phyloP scores from a whole-genome alignment of 1,140 invertebrate species.

The Aphaenogaster rudis region DNA sequence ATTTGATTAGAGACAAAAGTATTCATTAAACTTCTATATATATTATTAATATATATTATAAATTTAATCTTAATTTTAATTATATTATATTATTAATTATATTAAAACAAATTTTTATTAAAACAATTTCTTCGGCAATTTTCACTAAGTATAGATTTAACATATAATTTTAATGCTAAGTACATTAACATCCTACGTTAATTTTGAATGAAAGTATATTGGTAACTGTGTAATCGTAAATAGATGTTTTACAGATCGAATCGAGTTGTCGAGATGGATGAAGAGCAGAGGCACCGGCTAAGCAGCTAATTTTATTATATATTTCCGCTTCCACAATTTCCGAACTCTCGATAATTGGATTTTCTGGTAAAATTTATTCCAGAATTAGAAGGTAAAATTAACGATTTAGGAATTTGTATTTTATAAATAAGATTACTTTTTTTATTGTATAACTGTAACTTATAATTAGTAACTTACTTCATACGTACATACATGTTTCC shows the following conservation, averaged over 20 bases:
- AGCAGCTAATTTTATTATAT: slow-evolving; percentile 78
- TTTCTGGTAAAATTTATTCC: slow-evolving; percentile 64
- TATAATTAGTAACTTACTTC: slow-evolving; percentile 19
- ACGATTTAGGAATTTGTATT: slow-evolving; percentile 20
- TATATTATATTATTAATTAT: not conserved
- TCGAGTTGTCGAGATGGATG: slow-evolving; percentile 45
- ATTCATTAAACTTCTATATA: not conserved
- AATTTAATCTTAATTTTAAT: not conserved
- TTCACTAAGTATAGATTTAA: not conserved
- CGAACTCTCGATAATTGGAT: slow-evolving; percentile 78
- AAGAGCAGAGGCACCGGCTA: slow-evolving; percentile 60
- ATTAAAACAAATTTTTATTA: not conserved
- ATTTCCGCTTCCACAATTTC: slow-evolving; percentile 70
- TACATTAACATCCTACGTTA: not conserved
- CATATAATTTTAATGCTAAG: not conserved
- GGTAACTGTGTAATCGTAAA: not conserved
- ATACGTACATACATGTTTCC: not conserved
- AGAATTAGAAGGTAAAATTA: slow-evolving; percentile 59
- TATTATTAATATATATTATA: not conserved
- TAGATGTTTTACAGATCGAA: slow-evolving; percentile 42
- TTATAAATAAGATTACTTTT: slow-evolving; percentile 28
- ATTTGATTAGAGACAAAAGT: slow-evolving; percentile 2
- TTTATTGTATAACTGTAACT: not conserved
- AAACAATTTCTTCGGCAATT: not conserved
- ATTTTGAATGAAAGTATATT: not conserved